Evolutionary conservation across 2,888 invertebrate species (phyloP), one percentile per base, ranked within the genome.

Genomic region (Pristionchus entomophagus): DNA sequence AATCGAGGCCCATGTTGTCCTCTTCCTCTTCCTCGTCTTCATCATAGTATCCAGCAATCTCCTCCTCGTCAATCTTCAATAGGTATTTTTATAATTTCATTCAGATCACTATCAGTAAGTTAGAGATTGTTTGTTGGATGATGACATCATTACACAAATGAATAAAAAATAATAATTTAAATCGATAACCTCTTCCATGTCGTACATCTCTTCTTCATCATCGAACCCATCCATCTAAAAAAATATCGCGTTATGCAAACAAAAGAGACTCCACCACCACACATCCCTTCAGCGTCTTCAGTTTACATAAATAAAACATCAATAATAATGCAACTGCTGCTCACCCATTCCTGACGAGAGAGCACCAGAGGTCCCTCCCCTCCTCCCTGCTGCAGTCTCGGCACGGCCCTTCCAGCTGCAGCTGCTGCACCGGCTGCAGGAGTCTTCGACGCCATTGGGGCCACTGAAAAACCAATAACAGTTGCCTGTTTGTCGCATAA

Each of bases 121-220:
- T n/a, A n/a, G n/a, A n/a, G n/a, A n/a, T n/a, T n/a, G n/a, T n/a
- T n/a, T n/a, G n/a, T n/a, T n/a, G n/a, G n/a, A n/a, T n/a, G n/a
- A n/a, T n/a, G n/a, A n/a, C n/a, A n/a, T n/a, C n/a, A n/a, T n/a
- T n/a, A n/a, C n/a, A n/a, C n/a, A 59, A 59, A 59, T 26, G 26
- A 5, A 59, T 5, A 8, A n/a, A 59, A 4, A 59, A 59, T 26
- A 59, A 59, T 26, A 26, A n/a, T n/a, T 10, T 26, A 35, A 69
- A 73, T 38, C 17, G 29, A 73, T 69, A 17, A 45, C 82, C 53
- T 82, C 82, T 41, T 84, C 83, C 83, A 84, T 84, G 8, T 84
- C 83, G 65, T 84, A 84, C 62, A 65, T 49, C 53, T 84, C 83
- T 29, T 84, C 83, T 10, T 84, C 83, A 22, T 84, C 83, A 2